Percentiles rank a stretch among this genome's conserved stretches.
Conservation (phyloP, 2,113 vertebrate species). For the Nesogale talazaci region DNA sequence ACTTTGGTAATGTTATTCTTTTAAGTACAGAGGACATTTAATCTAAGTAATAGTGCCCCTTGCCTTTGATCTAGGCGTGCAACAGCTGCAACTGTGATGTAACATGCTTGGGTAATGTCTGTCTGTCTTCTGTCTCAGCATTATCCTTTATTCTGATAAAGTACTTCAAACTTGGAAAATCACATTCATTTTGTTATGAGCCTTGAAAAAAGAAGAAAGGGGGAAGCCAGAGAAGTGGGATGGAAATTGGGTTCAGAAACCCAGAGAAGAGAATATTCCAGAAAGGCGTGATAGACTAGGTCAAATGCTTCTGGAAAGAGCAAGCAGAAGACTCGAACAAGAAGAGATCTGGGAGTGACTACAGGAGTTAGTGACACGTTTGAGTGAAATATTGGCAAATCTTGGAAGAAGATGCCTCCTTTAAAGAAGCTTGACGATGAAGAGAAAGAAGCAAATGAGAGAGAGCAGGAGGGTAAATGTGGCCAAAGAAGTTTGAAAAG, state of each 20-base stretch:
- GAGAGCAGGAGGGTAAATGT: neutral
- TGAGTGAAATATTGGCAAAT: neutral
- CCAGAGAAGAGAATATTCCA: neutral
- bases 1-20: conserved; percentile 14
- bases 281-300: neutral
- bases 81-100: neutral
- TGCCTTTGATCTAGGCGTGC: neutral
- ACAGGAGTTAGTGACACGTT: neutral
- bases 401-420: neutral
- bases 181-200: neutral
- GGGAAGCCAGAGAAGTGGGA: neutral
- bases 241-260: neutral
- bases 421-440: neutral
- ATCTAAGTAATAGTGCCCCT: neutral
- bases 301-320: neutral
- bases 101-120: neutral
- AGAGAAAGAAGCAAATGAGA: neutral
- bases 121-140: neutral
- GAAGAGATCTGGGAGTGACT: neutral
- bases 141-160: too few species aligned
- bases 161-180: neutral
- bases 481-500: neutral
- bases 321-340: neutral
- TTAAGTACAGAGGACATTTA: conserved; percentile 18
- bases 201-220: neutral